Evolutionary conservation across 1,140 invertebrate genomes (phyloP), one percentile per base, ranked within the genome.

Genomic region (Bombus confusus): DNA sequence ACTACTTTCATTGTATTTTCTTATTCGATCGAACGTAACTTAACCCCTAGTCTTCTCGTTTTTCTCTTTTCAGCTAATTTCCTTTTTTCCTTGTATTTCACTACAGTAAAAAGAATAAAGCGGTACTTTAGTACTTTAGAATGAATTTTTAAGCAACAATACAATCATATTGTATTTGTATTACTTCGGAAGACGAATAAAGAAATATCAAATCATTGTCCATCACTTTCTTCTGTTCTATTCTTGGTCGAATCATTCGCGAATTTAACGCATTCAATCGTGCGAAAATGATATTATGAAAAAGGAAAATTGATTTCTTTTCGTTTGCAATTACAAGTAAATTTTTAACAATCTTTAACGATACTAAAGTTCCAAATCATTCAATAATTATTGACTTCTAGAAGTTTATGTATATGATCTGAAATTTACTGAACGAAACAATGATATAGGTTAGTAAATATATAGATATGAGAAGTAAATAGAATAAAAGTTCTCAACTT

Each of bases 1-100:
- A 93, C 91, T 91, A 92, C 89, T 93, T 93, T 94, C 93, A 93
- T 94, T 93, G 90, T 93, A 84, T 91, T 92, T 92, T 90, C 91
- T 92, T 90, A 91, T 92, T 94, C 90, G 91, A 93, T 93, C 90
- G 92, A 92, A 92, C 88, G 84, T 92, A 93, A 94, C 91, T 92
- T 88, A 89, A 92, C 82, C 82, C 83, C 81, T 79, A 83, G 62
- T 77, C 31, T 47, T 72, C 52, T 34, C 66, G 83, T 47, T 75
- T 74, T 73, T 47, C 59, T 43, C 69, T 39, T 86, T 90, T 78
- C 83, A 69, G 72, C n/a, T 62, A 71, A 85, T 91, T 86, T 90
- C 72, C 64, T 72, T 84, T 68, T 72, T 77, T 84, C 37, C 77
- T 75, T 62, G 28, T 28, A 66, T 57, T 43, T 28, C 13, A 66